Evolutionary conservation across 1,140 invertebrate genomes (phyloP).

Genomic region (Plutomurus gul): DNA sequence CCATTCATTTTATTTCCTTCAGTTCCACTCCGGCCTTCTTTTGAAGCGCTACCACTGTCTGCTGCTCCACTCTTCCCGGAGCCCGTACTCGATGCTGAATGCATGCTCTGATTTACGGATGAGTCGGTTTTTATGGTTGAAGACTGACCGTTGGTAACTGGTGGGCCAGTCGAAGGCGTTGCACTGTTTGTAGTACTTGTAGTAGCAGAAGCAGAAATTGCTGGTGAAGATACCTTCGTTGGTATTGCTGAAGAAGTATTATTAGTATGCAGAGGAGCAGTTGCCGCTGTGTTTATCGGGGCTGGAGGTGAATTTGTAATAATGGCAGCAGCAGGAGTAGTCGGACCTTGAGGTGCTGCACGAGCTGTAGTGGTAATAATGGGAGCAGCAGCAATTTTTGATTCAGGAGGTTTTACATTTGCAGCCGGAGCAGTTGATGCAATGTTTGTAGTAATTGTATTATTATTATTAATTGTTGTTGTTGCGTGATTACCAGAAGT

Average conservation of each 20-base stretch:
- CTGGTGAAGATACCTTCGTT: no score
- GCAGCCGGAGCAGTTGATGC: background rate
- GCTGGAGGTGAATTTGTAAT: background rate
- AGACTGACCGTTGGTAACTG: background rate
- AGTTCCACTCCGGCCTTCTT: background rate
- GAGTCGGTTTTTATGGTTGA: background rate
- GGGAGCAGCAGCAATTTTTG: background rate
- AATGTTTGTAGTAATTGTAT: background rate
- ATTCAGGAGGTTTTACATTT: background rate
- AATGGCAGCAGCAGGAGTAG: background rate
- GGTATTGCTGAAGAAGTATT: no score
- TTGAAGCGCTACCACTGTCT: background rate
- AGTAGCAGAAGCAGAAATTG: no score
- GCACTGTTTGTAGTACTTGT: no score
- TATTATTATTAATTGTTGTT: no score
- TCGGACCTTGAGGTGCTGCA: no score
- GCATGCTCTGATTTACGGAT: background rate
- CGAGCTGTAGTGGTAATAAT: background rate
- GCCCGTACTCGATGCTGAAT: background rate
- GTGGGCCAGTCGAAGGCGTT: no score
- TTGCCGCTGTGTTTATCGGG: background rate
- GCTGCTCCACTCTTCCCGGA: background rate
- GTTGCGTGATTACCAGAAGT: no score
- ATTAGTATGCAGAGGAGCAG: no score
- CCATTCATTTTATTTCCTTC: conserved; percentile 12